Conservation (phyloP, 2,888 invertebrate species). For the Plemyria rubiginata region DNA sequence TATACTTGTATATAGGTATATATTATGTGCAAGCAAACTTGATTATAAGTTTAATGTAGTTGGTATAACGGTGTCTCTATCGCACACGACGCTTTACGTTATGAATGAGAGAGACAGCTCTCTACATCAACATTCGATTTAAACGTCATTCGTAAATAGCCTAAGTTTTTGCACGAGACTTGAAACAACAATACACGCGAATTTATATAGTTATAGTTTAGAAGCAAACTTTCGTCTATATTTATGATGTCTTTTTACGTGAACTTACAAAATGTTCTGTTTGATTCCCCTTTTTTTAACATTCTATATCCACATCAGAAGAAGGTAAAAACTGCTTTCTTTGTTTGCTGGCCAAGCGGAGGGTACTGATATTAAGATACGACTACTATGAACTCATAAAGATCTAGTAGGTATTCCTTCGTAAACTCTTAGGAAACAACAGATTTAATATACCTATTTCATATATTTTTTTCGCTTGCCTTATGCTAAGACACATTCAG, state of each 20-base stretch:
- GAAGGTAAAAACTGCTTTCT: background rate
- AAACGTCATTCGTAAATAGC: background rate
- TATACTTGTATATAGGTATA: constrained; percentile 11
- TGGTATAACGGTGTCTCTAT: constrained; percentile 9
- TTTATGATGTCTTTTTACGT: no score
- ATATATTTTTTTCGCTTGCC: constrained; percentile 1
- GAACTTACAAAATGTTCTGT: no score
- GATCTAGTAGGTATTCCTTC: constrained; percentile 1
- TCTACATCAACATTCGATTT: constrained; percentile 1
- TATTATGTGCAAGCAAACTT: constrained; percentile 22
- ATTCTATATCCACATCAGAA: no score
- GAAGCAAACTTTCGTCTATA: no score
- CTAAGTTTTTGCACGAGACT: background rate
- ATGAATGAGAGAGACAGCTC: constrained; percentile 4
- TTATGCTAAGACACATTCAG: constrained; percentile 16
- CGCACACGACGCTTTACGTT: constrained; percentile 1
- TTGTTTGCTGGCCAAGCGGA: background rate
- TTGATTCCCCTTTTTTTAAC: no score
- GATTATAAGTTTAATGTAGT: constrained; percentile 11
- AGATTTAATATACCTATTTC: background rate
- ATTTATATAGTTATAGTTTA: background rate
- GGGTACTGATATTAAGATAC: background rate
- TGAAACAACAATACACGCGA: background rate
- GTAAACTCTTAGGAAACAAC: background rate
- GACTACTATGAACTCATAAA: background rate